A percentile compares a stretch with the other conserved stretches of the same genome.
Evolutionary conservation across 2,888 invertebrate species (phyloP).

Genomic region (Tinea trinotella): DNA sequence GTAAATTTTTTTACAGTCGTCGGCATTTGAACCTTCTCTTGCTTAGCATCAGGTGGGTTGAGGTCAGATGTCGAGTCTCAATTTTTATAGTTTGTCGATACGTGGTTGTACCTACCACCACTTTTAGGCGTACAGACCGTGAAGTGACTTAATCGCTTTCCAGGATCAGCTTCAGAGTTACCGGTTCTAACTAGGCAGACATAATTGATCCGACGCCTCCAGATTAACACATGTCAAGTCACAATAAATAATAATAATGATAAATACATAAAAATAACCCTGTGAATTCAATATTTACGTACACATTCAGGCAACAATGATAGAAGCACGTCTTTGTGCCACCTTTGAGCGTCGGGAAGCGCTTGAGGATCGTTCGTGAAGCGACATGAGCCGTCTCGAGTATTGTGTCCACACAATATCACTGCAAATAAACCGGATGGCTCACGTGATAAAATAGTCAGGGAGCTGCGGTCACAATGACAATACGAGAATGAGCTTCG

Average conservation of each 20-base stretch:
- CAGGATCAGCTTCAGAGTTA: no score
- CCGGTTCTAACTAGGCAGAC: no score
- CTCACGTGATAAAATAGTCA: conserved; percentile 32
- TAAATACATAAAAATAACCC: background rate
- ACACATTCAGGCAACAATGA: background rate
- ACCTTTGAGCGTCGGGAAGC: background rate
- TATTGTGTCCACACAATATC: conserved; percentile 70
- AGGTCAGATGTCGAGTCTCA: no score
- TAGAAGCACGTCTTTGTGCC: background rate
- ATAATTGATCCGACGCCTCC: no score
- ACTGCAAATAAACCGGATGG: conserved; percentile 66
- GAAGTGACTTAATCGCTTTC: no score
- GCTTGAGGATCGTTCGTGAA: conserved; percentile 20
- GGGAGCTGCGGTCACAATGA: conserved; percentile 21
- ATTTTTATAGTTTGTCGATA: no score
- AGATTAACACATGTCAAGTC: no score
- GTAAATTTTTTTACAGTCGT: no score
- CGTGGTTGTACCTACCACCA: no score
- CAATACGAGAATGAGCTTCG: background rate
- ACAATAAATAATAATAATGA: background rate
- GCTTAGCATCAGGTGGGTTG: no score
- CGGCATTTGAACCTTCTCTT: no score
- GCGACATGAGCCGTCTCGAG: conserved; percentile 43
- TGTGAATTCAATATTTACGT: conserved; percentile 10
- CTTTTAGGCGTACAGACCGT: no score